Percentiles rank a stretch among this genome's conserved stretches.
Conservation (phyloP, 2,797 vertebrate species). For the Aphelocoma californica region DNA sequence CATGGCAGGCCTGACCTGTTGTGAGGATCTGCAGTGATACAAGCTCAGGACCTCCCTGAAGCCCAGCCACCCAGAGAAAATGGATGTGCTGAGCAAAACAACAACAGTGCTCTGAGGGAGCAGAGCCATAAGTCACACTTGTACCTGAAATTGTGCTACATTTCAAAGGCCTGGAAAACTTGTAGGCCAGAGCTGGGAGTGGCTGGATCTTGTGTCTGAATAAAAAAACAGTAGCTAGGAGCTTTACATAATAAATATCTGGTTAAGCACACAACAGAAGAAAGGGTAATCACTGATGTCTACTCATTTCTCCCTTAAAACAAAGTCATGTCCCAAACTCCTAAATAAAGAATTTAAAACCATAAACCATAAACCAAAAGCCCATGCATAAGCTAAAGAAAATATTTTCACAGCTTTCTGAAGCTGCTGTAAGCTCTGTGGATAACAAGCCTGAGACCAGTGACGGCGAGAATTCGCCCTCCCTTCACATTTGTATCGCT, state of each 20-base stretch:
- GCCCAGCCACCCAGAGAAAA: neutral
- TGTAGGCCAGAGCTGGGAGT: neutral
- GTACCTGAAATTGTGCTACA: neutral
- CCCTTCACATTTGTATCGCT: neutral
- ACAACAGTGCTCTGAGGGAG: accelerated
- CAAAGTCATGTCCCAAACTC: neutral
- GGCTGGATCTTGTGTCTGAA: neutral
- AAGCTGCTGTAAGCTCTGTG: neutral
- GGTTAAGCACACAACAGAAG: neutral
- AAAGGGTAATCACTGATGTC: neutral
- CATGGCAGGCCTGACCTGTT: accelerated
- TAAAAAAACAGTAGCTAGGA: neutral
- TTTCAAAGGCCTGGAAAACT: neutral
- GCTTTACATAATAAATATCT: neutral
- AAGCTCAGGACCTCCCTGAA: neutral
- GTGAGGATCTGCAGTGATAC: neutral
- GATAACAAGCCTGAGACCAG: neutral
- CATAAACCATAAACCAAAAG: neutral
- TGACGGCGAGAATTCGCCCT: neutral
- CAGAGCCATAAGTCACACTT: neutral
- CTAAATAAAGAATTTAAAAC: neutral
- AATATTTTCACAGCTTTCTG: neutral
- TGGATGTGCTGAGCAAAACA: neutral
- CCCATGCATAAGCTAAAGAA: neutral
- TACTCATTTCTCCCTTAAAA: neutral